Base-by-base conservation (phyloP, 1,140 invertebrate genomes). In the Grapholita molesta region DNA sequence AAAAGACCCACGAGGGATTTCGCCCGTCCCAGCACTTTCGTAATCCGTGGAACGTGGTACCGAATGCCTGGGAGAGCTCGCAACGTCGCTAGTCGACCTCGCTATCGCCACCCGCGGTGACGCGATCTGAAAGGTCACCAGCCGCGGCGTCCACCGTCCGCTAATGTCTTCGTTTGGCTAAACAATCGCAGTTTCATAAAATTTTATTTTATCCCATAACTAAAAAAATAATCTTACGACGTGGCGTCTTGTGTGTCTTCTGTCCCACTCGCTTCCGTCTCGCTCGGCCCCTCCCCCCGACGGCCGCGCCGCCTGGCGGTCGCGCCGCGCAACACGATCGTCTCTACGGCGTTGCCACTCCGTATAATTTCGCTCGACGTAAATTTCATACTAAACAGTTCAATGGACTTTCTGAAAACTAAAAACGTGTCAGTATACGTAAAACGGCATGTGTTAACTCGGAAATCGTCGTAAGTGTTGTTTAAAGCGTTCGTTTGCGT, bases 301-400 rank as follows among this genome's bases (percentile, higher is more conserved):
- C 77, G 66, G 64, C 72, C 70, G 69, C 89, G 87, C 84, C 86
- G 79, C 84, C 84, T 86, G 72, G 82, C 86, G 89, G 84, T 78
- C 79, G 83, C 72, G 74, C 74, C 80, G 83, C 80, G 81, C 82
- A 85, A 82, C 75, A 72, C 79, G 77, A 79, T 78, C 82, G 82
- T 78, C 88, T 90, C 90, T 90, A 91, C 89, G 89, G 86, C 91
- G 89, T 91, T 91, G 89, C 91, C 88, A 91, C 84, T 89, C 88
- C 89, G 89, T 92, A 92, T 89, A 89, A 91, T 92, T 91, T 92
- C 87, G 89, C 91, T 91, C 83, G 84, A 91, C 91, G 91, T 91
- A 91, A 92, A 92, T 90, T 92, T 92, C 88, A 84, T 85, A 79
- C 83, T 85, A 90, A 91, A 90, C 90, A 90, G 90, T 92, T 92